Base-by-base conservation (phyloP, 2,888 invertebrate genomes). In the Germaria angustata region DNA sequence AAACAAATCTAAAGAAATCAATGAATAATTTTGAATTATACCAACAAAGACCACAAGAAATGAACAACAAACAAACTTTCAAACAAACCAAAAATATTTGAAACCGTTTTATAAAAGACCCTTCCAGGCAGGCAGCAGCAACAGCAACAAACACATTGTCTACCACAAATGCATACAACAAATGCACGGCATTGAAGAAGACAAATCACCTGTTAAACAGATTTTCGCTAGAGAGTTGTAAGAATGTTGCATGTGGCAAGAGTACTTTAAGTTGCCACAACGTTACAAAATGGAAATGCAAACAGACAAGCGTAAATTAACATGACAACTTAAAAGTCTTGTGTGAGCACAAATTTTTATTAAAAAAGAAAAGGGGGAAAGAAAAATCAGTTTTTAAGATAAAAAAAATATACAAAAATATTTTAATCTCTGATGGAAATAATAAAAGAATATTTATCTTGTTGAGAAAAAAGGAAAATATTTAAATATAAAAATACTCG, bases 161-260 rank as follows among this genome's bases (percentile, higher is more conserved):
- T 28, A 9, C 15, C 15, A 11, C 39, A 4, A 6, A 15, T 8
- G 3, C 41, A 4, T 28, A 13, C 2, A 8, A 36, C 32, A 36
- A 13, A 59, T 32, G 22, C 20, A 55, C 9, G 32, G 28, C 65
- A 57, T 61, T 66, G 76, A 77, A 53, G 61, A 68, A 77, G 77
- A 81, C 81, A 81, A 81, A 81, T 81, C 81, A 81, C 81, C 81
- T 81, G 81, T 73, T 81, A 65, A 73, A 65, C 53, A 44, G 53
- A 65, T 65, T 44, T 44, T 15, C 32, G 28, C 15, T 22, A 36
- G 41, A 36, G 41, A 73, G 28, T 55, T 69, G 17, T 41, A 55
- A 69, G 55, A 69, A 55, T 69, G 28, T 69, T 63, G 53, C 15
- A 72, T 51, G 46, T 61, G 59, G 36, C 46, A 57, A 71, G 57